A percentile compares a stretch with the other conserved stretches of the same genome.
phyloP scores from a whole-genome alignment of 1,140 invertebrate genomes.

The Zophobas atratus region DNA sequence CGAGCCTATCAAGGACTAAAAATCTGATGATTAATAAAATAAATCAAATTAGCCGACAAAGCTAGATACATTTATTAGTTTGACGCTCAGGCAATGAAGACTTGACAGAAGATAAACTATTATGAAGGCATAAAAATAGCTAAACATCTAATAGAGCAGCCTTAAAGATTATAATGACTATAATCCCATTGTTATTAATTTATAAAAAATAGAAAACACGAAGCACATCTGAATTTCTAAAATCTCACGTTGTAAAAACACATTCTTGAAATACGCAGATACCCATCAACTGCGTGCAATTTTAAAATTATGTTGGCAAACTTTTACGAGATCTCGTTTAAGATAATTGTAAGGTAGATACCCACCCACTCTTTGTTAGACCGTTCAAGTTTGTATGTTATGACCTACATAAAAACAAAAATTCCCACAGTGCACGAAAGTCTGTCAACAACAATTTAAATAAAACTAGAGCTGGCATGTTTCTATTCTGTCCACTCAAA shows the following conservation, averaged over 20 bases:
- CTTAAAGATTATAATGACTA: neutral
- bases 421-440: no score
- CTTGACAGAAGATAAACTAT: constrained; percentile 47
- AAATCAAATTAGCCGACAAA: constrained; percentile 48
- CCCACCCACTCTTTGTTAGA: neutral
- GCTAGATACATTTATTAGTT: constrained; percentile 40
- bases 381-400: neutral
- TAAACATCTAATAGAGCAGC: neutral
- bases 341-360: neutral
- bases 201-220: no score
- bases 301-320: constrained; percentile 3
- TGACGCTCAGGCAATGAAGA: constrained; percentile 39
- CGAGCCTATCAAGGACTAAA: constrained; percentile 1
- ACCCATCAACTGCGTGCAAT: neutral
- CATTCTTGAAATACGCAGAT: neutral
- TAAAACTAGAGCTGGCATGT: no score
- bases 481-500: no score
- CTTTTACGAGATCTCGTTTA: neutral
- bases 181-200: no score
- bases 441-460: no score
- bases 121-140: neutral
- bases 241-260: neutral
- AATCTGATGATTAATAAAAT: constrained; percentile 33
- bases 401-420: neutral
- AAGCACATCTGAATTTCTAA: no score